A percentile compares a stretch with the other conserved stretches of the same genome.
Evolutionary conservation across 2,797 vertebrate species (phyloP).

Genomic region (Oreortyx pictus): DNA sequence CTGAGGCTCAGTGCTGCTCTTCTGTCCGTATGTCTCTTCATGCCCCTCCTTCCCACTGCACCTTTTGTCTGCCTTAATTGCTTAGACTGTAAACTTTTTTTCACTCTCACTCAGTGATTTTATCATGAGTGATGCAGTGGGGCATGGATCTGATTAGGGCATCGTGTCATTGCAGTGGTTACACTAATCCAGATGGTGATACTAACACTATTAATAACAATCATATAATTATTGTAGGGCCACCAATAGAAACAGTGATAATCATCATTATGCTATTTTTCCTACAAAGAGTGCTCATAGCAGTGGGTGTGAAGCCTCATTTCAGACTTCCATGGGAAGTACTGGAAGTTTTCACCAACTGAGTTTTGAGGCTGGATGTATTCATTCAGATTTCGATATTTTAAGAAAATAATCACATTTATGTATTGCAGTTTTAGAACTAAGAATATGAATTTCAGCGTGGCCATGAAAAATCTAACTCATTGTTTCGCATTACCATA

Average conservation of each 20-base stretch:
- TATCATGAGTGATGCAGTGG: not conserved
- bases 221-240: not conserved
- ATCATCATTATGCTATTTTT: not conserved
- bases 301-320: not conserved
- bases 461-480: constrained; percentile 42
- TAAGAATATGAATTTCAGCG: constrained; percentile 38
- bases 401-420: not conserved
- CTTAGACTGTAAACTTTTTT: constrained; percentile 37
- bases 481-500: constrained; percentile 64
- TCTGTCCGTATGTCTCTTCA: not conserved
- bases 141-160: constrained; percentile 1
- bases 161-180: not conserved
- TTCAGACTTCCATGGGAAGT: not conserved
- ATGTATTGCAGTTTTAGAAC: constrained; percentile 18
- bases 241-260: not conserved
- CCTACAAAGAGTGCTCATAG: accelerated
- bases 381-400: constrained; percentile 9
- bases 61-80: constrained; percentile 49
- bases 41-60: not conserved
- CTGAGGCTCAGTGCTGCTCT: not conserved
- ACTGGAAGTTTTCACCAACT: constrained; percentile 13
- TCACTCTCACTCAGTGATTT: not conserved
- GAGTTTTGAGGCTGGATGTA: not conserved
- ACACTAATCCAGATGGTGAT: constrained; percentile 41
- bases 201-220: not conserved